A percentile compares a stretch with the other conserved stretches of the same genome.
Conservation (phyloP, 2,113 vertebrate genomes). For the Ceuthmochares aereus region DNA sequence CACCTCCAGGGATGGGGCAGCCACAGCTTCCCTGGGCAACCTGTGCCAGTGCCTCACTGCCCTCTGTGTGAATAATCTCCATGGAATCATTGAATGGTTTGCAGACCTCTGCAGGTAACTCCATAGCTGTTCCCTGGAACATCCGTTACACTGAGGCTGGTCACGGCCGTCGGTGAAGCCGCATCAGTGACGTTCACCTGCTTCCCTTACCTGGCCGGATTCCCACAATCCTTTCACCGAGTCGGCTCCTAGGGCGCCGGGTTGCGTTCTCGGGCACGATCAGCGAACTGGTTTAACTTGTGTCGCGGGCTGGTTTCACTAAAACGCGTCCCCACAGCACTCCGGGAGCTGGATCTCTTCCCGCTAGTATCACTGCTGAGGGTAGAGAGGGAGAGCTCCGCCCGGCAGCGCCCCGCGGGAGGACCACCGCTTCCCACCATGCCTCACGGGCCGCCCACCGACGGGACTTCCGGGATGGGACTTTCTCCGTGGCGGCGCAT, state of each 20-base stretch:
- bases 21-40: too few species aligned
- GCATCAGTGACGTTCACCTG: accelerated
- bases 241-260: too few species aligned
- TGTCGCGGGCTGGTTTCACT: neutral
- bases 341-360: accelerated
- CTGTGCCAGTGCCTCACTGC: too few species aligned
- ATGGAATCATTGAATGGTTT: too few species aligned
- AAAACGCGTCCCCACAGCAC: neutral
- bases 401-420: too few species aligned
- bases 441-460: neutral
- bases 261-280: too few species aligned
- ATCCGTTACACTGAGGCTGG: neutral
- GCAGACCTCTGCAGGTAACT: too few species aligned
- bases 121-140: neutral
- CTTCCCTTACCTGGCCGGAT: neutral
- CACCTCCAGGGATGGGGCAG: too few species aligned
- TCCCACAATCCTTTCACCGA: too few species aligned
- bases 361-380: accelerated
- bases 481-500: neutral
- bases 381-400: too few species aligned
- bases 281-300: neutral
- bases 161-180: neutral
- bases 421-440: neutral
- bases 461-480: neutral
- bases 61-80: too few species aligned